Percentiles rank a stretch among this genome's conserved stretches.
Evolutionary conservation across 2,888 invertebrate genomes (phyloP).

Genomic region (Cryptocephalus primarius): DNA sequence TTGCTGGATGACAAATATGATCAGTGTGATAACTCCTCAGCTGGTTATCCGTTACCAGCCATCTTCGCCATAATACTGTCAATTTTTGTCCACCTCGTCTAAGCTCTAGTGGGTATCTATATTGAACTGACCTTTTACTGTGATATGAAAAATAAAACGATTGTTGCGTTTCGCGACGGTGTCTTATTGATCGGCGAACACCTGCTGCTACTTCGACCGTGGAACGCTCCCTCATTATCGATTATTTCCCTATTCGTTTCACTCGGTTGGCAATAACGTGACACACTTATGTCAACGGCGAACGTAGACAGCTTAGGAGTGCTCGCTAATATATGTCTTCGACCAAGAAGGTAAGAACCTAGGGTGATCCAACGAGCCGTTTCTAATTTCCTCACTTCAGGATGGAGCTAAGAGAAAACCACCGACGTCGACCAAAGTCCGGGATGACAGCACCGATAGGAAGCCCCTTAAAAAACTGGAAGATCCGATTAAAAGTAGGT

Average conservation of each 20-base stretch:
- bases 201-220: too few species aligned
- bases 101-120: too few species aligned
- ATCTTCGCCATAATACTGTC: too few species aligned
- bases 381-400: slow-evolving; percentile 5
- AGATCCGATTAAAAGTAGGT: slow-evolving; percentile 7
- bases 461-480: slow-evolving; percentile 9
- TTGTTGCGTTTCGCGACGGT: too few species aligned
- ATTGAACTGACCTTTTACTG: too few species aligned
- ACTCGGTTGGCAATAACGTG: slow-evolving; percentile 20
- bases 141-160: too few species aligned
- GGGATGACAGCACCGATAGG: slow-evolving; percentile 11
- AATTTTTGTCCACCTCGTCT: too few species aligned
- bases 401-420: slow-evolving; percentile 11
- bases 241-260: slow-evolving; percentile 20
- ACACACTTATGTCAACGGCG: slow-evolving; percentile 19
- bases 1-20: not conserved
- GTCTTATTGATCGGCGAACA: too few species aligned
- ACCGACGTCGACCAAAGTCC: slow-evolving; percentile 4
- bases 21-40: too few species aligned
- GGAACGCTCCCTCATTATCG: slow-evolving; percentile 21
- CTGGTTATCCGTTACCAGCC: too few species aligned
- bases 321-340: slow-evolving; percentile 11
- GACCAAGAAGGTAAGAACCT: slow-evolving; percentile 19
- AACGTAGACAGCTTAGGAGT: slow-evolving; percentile 4
- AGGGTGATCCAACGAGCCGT: not conserved